Evolutionary conservation across 2,797 vertebrate species (phyloP).

Genomic region (Oreochromis mossambicus): DNA sequence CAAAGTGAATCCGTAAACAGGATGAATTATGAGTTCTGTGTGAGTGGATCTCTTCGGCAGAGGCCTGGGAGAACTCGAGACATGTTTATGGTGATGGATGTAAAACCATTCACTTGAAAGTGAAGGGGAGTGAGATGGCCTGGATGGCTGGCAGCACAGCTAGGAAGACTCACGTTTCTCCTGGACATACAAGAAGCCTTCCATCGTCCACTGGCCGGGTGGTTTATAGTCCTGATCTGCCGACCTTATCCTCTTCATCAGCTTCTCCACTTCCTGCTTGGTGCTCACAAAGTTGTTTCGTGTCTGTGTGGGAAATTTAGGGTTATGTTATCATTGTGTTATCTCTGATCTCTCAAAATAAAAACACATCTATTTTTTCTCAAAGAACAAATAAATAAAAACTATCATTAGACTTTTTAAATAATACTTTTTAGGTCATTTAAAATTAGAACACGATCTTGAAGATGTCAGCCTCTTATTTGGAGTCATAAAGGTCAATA

Average conservation of each 20-base stretch:
- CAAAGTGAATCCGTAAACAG: slow-evolving; percentile 64
- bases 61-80: slow-evolving; percentile 49
- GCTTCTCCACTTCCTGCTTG: slow-evolving; percentile 94
- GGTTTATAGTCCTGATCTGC: slow-evolving; percentile 93
- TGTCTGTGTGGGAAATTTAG: slow-evolving; percentile 74
- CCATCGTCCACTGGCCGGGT: slow-evolving; percentile 96
- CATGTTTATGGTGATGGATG: slow-evolving; percentile 67
- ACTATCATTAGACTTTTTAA: neutral
- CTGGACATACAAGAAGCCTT: slow-evolving; percentile 95
- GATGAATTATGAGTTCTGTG: slow-evolving; percentile 61
- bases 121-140: neutral
- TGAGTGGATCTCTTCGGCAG: slow-evolving; percentile 42
- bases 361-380: neutral
- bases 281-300: slow-evolving; percentile 99
- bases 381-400: neutral
- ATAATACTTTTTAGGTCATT: neutral
- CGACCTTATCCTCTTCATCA: slow-evolving; percentile 95
- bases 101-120: slow-evolving; percentile 35
- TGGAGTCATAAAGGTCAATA: slow-evolving; percentile 4
- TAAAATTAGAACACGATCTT: neutral
- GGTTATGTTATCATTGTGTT: neutral
- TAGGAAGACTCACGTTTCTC: slow-evolving; percentile 89
- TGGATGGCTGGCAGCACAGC: neutral
- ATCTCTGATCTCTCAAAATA: neutral
- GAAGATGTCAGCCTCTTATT: neutral